Conservation (phyloP, 64 coral and sea anemone genomes). For the Stylophora pistillata region DNA sequence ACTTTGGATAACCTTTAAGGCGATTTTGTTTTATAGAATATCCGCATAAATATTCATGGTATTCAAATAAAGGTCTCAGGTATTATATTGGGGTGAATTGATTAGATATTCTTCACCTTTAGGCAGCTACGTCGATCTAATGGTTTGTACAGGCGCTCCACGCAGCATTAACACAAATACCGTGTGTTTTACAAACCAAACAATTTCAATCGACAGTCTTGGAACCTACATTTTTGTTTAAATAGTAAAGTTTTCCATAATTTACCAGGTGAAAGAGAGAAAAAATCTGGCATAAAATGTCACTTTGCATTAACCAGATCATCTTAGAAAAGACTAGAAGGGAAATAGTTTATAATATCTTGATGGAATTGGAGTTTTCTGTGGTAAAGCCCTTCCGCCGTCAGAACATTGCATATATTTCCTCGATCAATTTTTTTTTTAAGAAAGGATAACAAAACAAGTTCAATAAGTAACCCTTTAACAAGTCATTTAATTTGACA, state of each 20-base stretch:
- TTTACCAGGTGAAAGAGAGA: neutral
- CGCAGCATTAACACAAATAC: neutral
- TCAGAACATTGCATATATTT: neutral
- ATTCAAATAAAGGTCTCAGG: neutral
- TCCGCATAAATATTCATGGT: neutral
- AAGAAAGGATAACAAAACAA: neutral
- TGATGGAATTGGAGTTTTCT: neutral
- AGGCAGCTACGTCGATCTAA: neutral
- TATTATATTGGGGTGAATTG: neutral
- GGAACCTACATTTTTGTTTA: neutral
- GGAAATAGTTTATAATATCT: neutral
- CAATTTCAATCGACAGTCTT: neutral
- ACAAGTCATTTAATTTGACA: constrained; percentile 21
- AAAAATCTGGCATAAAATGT: neutral
- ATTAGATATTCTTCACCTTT: constrained; percentile 22
- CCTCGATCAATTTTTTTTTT: neutral
- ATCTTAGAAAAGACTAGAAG: neutral
- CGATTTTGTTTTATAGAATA: neutral
- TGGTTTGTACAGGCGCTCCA: constrained; percentile 2
- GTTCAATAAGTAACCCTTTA: neutral
- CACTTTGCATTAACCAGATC: neutral
- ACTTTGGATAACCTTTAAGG: neutral
- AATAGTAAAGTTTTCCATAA: neutral
- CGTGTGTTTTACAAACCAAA: constrained; percentile 1
- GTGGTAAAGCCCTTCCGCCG: neutral